Percentiles rank a stretch among this genome's conserved stretches.
These are phyloP conservation scores for Bothrops jararaca DNA, from an alignment of 2,113 vertebrate species.

Conservation along the genomic window DNA sequence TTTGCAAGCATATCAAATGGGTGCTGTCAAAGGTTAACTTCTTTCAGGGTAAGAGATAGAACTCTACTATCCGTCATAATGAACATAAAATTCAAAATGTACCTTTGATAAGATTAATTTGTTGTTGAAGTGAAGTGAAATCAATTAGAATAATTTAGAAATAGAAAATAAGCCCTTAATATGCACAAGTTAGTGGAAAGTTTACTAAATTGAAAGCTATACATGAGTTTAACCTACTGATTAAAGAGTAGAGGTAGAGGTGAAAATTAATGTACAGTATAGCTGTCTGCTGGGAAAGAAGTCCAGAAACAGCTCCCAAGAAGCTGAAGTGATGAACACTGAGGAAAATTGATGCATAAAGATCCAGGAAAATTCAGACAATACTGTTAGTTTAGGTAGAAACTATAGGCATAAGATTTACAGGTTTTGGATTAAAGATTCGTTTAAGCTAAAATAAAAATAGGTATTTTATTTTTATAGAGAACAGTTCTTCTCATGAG, in stretches of 20 bases:
- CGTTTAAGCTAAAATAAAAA: neutral
- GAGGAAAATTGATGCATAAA: neutral
- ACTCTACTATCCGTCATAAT: neutral
- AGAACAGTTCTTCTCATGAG: neutral
- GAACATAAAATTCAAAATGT: neutral
- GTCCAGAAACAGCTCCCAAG: neutral
- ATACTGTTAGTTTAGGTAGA: neutral
- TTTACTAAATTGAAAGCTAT: neutral
- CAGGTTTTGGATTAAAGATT: neutral
- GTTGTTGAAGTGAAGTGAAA: neutral
- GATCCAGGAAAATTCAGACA: neutral
- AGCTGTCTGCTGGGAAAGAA: neutral
- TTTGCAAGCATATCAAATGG: neutral
- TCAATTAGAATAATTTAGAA: neutral
- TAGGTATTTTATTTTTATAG: neutral
- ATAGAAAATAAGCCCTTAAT: neutral
- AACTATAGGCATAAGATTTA: neutral
- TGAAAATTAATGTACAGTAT: neutral
- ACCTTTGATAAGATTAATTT: neutral
- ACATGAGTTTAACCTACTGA: neutral
- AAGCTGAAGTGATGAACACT: neutral
- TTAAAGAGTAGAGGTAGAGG: neutral
- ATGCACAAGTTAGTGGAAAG: neutral
- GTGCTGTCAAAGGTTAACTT: neutral
- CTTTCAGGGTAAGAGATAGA: neutral